These are phyloP conservation scores for Ariolimax columbianus DNA, from an alignment of 2,888 invertebrate species.

Conservation along the genomic window DNA sequence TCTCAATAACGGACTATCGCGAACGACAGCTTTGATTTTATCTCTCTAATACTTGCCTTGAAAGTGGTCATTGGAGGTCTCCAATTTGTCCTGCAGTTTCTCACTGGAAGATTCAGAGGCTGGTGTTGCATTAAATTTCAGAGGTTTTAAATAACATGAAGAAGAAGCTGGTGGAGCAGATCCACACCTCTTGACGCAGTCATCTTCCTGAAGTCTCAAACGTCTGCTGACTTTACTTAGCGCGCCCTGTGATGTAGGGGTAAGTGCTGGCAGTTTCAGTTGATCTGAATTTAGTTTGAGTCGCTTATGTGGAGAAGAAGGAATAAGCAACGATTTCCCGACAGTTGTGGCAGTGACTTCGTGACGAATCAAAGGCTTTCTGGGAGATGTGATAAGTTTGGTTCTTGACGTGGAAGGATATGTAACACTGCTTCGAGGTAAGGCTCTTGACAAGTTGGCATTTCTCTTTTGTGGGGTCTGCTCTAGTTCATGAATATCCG, in stretches of 20 bases:
- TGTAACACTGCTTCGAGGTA: neutral
- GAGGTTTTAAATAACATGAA: neutral
- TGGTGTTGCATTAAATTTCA: neutral
- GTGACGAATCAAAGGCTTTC: neutral
- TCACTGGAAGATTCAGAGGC: too few relatives aligned
- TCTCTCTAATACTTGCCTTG: neutral
- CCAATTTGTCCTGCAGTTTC: neutral
- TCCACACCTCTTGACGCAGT: slow-evolving; percentile 8
- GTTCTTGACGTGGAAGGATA: neutral
- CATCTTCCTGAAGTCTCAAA: slow-evolving; percentile 2
- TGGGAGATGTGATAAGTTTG: neutral
- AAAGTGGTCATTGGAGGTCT: neutral
- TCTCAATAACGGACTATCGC: neutral
- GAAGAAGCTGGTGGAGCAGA: slow-evolving; percentile 31
- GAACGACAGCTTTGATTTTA: neutral
- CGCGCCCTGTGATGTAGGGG: neutral
- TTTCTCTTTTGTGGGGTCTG: slow-evolving; percentile 13
- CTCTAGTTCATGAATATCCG: neutral
- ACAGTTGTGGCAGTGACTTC: neutral
- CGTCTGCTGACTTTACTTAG: slow-evolving; percentile 18
- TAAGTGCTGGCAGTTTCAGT: neutral
- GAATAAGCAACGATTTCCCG: neutral
- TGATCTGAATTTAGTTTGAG: slow-evolving; percentile 1
- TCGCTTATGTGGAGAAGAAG: slow-evolving; percentile 1
- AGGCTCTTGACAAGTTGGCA: neutral